Evolutionary conservation across 2,113 vertebrate species (phyloP), one percentile per base, ranked within the genome.

Genomic region (Eupsittula cactorum): DNA sequence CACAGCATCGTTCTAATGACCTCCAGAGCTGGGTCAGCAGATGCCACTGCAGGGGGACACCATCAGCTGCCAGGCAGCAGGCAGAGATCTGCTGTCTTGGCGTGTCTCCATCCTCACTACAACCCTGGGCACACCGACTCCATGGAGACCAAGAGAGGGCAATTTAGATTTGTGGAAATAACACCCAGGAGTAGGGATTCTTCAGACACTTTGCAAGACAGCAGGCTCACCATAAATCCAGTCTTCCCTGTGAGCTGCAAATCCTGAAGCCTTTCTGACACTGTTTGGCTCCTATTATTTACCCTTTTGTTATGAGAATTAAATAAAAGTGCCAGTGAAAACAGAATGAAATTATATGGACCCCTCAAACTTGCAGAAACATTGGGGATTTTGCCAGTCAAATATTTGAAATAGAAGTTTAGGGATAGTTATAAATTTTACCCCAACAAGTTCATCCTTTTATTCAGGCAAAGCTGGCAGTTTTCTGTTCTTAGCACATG

Each of bases 401-500:
- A 79, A 92, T 83, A 64, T 47, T 44, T 57, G 52, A 65, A 25
- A 49, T 68, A 59, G 62, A 23, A 75, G 71, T 73, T 79, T 73
- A 46, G 37, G 28, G 33, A 27, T 2, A 2, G 52, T n/a, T 82
- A 41, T 65, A 82, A 75, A 73, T 82, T 94, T 88, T 82, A 82
- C 27, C 47, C 23, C 28, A 76, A 52, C 28, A 68, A 91, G 41
- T 13, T 79, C 19, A 64, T 62, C 31, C 28, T 74, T 67, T 85
- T 83, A 65, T 53, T 52, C 52, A 62, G 62, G 59, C 44, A 79
- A 75, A 88, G 10, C 27, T 93, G 88, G 65, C 73, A 73, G 31
- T 86, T 94, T 88, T 86, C 77, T 96, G 62, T 28, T 57, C 52
- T 89, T 25, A 95, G 78, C 82, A 95, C 91, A 88, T 74, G 82